Conservation (phyloP, 2,888 invertebrate species). For the Myopa tessellatipennis region DNA sequence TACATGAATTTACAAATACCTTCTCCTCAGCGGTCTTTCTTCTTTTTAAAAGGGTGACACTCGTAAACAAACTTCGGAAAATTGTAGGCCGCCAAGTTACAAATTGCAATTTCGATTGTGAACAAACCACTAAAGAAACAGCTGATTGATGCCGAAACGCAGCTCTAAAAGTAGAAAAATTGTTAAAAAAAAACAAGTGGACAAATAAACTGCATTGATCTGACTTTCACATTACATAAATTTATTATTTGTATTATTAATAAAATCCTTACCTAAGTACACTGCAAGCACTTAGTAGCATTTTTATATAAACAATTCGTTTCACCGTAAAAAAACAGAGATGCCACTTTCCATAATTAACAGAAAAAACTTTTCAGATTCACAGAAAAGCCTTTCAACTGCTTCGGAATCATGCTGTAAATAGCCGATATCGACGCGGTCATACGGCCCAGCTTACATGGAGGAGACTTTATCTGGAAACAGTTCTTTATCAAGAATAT, state of each 20-base stretch:
- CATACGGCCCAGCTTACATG: too few species aligned
- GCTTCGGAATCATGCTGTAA: too few species aligned
- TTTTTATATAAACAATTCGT: slow-evolving; percentile 19
- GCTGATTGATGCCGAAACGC: slow-evolving; percentile 22
- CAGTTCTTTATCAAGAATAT: too few species aligned
- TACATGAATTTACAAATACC: slow-evolving; percentile 63
- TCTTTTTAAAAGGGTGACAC: slow-evolving; percentile 70
- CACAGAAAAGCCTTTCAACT: too few species aligned
- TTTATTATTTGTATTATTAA: slow-evolving; percentile 20
- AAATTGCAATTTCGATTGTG: slow-evolving; percentile 28
- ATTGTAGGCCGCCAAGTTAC: slow-evolving; percentile 23
- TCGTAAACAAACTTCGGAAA: slow-evolving; percentile 56
- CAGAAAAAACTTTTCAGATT: too few species aligned
- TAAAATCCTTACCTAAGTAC: slow-evolving; percentile 43
- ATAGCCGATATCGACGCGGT: too few species aligned
- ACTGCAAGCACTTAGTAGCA: slow-evolving; percentile 43
- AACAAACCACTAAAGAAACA: slow-evolving; percentile 18
- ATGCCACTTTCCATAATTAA: too few species aligned
- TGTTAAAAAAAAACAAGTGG: background rate
- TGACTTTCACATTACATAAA: background rate
- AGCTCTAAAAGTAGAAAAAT: slow-evolving; percentile 7
- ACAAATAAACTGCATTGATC: slow-evolving; percentile 1
- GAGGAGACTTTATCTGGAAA: too few species aligned
- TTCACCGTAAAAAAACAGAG: background rate
- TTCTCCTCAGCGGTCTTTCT: slow-evolving; percentile 74